These are phyloP conservation scores for Coleophora flavipennella DNA, from an alignment of 2,888 invertebrate genomes.

Conservation along the genomic window DNA sequence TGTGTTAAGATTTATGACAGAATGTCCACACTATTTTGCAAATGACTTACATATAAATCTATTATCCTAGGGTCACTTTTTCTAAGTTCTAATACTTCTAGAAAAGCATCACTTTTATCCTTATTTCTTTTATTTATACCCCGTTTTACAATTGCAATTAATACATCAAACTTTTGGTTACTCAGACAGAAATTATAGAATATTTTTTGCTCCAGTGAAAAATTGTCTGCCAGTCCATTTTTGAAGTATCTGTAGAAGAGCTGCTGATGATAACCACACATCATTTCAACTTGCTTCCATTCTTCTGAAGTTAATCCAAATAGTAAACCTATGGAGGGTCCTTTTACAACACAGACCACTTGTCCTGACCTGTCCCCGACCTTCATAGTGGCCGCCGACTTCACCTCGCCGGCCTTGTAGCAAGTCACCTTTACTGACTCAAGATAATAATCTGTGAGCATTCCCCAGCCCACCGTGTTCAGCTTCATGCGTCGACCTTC, in stretches of 20 bases:
- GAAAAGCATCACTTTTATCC: conserved; percentile 43
- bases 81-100: conserved; percentile 43
- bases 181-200: conserved; percentile 60
- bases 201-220: conserved; percentile 46
- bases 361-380: conserved; percentile 50
- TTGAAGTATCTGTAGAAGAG: conserved; percentile 62
- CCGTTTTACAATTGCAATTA: conserved; percentile 43
- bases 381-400: conserved; percentile 46
- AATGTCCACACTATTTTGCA: conserved; percentile 16
- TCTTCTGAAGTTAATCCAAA: conserved; percentile 44
- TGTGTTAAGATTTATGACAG: too few species aligned
- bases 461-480: conserved; percentile 43
- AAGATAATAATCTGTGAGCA: conserved; percentile 49
- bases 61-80: conserved; percentile 38
- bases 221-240: conserved; percentile 43
- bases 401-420: conserved; percentile 16
- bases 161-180: conserved; percentile 40
- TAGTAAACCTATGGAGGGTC: conserved; percentile 37
- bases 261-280: conserved; percentile 41
- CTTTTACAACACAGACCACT: conserved; percentile 48
- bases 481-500: conserved; percentile 40
- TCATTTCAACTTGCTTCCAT: conserved; percentile 50
- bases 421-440: conserved; percentile 56
- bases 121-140: conserved; percentile 44
- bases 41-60: conserved; percentile 37